These are phyloP conservation scores for Rhinella marina DNA, from an alignment of 2,797 vertebrate genomes.

Conservation along the genomic window DNA sequence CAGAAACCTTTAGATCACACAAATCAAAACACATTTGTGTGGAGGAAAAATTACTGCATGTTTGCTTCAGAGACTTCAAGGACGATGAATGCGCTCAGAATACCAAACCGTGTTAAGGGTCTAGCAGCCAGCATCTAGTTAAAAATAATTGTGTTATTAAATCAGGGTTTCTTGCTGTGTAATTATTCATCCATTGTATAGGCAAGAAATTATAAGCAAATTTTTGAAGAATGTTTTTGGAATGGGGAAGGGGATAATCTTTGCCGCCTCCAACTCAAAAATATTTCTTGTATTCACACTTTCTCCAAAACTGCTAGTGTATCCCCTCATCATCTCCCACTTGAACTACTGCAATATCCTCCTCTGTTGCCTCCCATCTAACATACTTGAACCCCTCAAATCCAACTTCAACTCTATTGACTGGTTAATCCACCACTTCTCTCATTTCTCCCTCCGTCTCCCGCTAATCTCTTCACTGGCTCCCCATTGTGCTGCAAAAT, in stretches of 20 bases:
- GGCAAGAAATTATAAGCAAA: not conserved
- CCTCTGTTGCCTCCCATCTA: no score
- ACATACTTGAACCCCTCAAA: no score
- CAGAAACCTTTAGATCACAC: slow-evolving; percentile 42
- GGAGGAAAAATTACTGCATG: slow-evolving; percentile 10
- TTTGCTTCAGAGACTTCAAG: slow-evolving; percentile 27
- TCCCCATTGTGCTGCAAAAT: no score
- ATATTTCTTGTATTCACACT: no score
- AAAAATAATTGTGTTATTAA: slow-evolving; percentile 44
- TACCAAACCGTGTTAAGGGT: not conserved
- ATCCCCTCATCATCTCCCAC: no score
- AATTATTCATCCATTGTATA: slow-evolving; percentile 18
- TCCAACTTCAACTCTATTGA: no score
- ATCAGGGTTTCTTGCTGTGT: not conserved
- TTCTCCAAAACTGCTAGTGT: no score
- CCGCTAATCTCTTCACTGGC: no score
- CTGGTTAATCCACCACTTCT: no score
- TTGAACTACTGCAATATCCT: no score
- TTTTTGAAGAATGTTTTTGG: not conserved
- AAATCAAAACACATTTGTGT: slow-evolving; percentile 55
- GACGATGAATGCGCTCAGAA: not conserved
- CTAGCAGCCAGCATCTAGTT: slow-evolving; percentile 7
- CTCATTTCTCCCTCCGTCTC: no score
- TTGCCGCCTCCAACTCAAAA: no score
- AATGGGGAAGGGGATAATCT: not conserved